Evolutionary conservation across 2,113 vertebrate species (phyloP).

Genomic region (Erythrocercus mccallii): DNA sequence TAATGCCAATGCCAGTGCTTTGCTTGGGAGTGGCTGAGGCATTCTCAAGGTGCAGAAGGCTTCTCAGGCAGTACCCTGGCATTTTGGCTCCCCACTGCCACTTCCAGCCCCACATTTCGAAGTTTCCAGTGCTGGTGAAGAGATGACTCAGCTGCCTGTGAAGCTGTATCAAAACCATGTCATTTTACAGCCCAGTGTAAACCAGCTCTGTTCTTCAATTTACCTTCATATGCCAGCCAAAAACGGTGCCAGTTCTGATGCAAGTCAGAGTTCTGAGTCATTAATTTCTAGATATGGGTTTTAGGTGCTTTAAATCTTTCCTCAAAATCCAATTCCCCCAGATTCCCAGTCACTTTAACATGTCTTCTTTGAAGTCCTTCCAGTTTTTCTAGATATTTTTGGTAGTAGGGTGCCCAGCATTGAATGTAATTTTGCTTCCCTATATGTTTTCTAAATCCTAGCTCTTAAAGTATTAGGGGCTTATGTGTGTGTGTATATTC

Average conservation of each 20-base stretch:
- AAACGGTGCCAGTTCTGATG: background rate
- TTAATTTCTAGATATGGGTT: background rate
- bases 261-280: background rate
- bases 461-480: slow-evolving; percentile 32
- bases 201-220: background rate
- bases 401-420: background rate
- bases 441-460: slow-evolving; percentile 23
- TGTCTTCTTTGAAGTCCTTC: slow-evolving; percentile 16
- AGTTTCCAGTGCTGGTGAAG: rapidly evolving
- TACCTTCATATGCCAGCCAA: background rate
- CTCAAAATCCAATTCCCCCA: background rate
- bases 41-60: background rate
- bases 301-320: background rate
- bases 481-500: background rate
- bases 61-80: rapidly evolving
- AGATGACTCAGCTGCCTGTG: background rate
- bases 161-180: background rate
- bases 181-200: background rate
- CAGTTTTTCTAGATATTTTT: background rate
- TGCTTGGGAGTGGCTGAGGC: background rate
- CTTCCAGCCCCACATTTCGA: rapidly evolving
- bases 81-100: rapidly evolving
- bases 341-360: background rate
- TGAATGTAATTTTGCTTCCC: background rate
- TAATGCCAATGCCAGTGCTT: rapidly evolving